These are phyloP conservation scores for Sminthurinus aureus DNA, from an alignment of 2,888 invertebrate genomes.

Conservation along the genomic window DNA sequence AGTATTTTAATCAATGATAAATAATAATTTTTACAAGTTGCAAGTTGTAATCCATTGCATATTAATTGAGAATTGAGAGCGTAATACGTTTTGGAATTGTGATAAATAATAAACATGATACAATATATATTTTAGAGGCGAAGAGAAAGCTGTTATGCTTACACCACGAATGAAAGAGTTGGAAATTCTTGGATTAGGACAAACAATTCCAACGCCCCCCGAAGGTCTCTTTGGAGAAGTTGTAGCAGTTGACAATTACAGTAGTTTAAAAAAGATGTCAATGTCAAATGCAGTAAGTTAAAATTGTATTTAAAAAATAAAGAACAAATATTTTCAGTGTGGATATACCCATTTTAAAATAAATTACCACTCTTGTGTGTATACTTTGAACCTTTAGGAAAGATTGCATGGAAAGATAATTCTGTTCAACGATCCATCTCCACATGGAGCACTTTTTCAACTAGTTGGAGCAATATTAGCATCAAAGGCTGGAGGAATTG, in stretches of 20 bases:
- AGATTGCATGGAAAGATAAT: conserved; percentile 74
- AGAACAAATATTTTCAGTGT: too few species aligned
- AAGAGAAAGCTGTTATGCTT: conserved; percentile 62
- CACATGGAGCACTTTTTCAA: conserved; percentile 73
- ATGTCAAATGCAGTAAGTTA: too few species aligned
- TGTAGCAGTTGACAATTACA: conserved; percentile 51
- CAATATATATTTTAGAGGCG: conserved; percentile 59
- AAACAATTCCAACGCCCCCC: conserved; percentile 49
- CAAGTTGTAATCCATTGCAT: too few species aligned
- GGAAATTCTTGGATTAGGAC: conserved; percentile 49
- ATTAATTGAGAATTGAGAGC: too few species aligned
- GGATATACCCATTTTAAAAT: too few species aligned
- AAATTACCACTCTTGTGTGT: too few species aligned
- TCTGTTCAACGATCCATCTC: conserved; percentile 74
- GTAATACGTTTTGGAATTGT: too few species aligned
- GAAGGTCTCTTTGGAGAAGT: conserved; percentile 54
- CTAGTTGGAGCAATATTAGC: conserved; percentile 73
- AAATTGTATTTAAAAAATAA: too few species aligned
- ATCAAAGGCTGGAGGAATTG: conserved; percentile 77
- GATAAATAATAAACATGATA: background rate
- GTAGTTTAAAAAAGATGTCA: conserved; percentile 25
- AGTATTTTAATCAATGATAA: too few species aligned
- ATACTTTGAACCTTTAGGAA: background rate
- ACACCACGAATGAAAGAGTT: conserved; percentile 60
- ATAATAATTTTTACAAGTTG: too few species aligned